These are phyloP conservation scores for Palaemon carinicauda DNA, from an alignment of 1,140 invertebrate species.

Conservation along the genomic window DNA sequence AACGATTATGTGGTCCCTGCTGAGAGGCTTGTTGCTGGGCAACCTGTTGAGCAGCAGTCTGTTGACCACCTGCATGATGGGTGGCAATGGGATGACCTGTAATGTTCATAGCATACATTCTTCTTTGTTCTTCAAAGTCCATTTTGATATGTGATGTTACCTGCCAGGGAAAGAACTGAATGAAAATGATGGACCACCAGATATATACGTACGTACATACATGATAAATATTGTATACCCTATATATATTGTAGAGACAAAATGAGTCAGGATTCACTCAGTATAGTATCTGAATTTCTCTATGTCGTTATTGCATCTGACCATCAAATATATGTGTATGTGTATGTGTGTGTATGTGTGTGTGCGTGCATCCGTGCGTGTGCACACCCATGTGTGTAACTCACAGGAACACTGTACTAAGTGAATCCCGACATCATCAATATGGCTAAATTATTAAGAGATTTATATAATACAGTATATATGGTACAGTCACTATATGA, in stretches of 20 bases:
- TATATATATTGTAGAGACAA: background rate
- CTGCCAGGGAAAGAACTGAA: background rate
- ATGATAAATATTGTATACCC: too few relatives aligned
- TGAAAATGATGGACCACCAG: background rate
- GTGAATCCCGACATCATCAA: too few relatives aligned
- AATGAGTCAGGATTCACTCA: background rate
- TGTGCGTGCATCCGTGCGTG: background rate
- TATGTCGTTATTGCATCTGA: background rate
- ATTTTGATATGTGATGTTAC: constrained; percentile 8
- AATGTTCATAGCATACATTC: constrained; percentile 44
- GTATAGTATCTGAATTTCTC: background rate
- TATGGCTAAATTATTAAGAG: too few relatives aligned
- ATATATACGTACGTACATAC: too few relatives aligned
- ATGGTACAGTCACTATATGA: too few relatives aligned
- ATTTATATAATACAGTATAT: too few relatives aligned
- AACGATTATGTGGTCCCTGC: background rate
- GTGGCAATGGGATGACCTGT: constrained; percentile 11
- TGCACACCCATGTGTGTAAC: too few relatives aligned
- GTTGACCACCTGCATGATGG: constrained; percentile 6
- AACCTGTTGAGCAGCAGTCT: background rate
- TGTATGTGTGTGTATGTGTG: background rate
- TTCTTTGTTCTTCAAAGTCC: constrained; percentile 37
- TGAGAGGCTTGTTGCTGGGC: background rate
- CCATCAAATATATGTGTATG: background rate
- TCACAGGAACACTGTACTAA: too few relatives aligned